These are phyloP conservation scores for Ricordea florida DNA, from an alignment of 92 coral and sea anemone species.

Conservation along the genomic window DNA sequence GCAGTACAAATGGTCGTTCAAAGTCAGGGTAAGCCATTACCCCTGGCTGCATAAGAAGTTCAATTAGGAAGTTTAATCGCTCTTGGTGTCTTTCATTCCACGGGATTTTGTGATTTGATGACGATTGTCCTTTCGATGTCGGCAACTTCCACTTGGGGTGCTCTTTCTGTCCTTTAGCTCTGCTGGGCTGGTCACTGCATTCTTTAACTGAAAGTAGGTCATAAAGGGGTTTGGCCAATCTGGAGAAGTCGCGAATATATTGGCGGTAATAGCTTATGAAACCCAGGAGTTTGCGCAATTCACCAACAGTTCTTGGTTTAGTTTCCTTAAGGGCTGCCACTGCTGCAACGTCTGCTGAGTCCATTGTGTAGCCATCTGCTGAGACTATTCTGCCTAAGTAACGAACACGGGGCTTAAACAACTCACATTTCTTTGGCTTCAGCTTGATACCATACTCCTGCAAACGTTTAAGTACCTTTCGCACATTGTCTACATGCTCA, in stretches of 20 bases:
- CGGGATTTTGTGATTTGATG: not conserved
- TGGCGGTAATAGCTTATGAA: conserved; percentile 65
- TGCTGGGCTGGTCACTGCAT: not conserved
- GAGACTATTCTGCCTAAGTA: conserved; percentile 66
- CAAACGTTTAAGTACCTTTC: conserved; percentile 46
- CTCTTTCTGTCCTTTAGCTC: not conserved
- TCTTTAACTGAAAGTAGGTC: conserved; percentile 27
- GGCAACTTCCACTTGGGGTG: not conserved
- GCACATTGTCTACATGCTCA: conserved; percentile 57
- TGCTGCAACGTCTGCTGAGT: conserved; percentile 46
- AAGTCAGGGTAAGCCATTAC: conserved; percentile 49
- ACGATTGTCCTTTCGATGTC: not conserved
- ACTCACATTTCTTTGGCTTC: conserved; percentile 63
- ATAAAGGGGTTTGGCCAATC: conserved; percentile 62
- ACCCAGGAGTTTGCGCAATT: conserved; percentile 63
- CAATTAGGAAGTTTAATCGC: conserved; percentile 8
- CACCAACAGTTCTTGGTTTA: conserved; percentile 64
- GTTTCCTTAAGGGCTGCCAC: conserved; percentile 37
- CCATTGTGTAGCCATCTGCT: conserved; percentile 63
- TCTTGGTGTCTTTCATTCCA: conserved; percentile 22
- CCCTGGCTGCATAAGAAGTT: conserved; percentile 11
- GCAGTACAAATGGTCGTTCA: conserved; percentile 19
- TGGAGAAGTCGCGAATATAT: conserved; percentile 62
- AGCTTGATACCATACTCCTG: conserved; percentile 63
- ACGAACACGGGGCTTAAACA: conserved; percentile 58